phyloP scores from a whole-genome alignment of 2,113 vertebrate species.

The Pteruthius melanotis region DNA sequence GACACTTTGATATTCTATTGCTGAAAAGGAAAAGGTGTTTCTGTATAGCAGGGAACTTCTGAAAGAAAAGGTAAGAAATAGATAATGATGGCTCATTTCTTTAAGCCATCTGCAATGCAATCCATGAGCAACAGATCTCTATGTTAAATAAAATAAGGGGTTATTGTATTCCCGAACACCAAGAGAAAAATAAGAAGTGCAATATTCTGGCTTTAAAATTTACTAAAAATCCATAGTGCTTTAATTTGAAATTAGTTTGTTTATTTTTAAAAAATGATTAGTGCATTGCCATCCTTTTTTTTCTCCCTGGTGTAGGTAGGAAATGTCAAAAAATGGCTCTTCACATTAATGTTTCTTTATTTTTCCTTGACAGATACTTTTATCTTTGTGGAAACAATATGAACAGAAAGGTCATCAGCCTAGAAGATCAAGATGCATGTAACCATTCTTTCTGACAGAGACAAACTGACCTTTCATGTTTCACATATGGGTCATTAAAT shows the following conservation, averaged over 20 bases:
- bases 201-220: not conserved
- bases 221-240: not conserved
- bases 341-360: not conserved
- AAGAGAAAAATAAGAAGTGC: not conserved
- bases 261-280: not conserved
- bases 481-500: not conserved
- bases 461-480: constrained; percentile 14
- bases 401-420: constrained; percentile 31
- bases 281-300: not conserved
- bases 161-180: not conserved
- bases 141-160: not conserved
- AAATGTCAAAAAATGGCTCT: not conserved
- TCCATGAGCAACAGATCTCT: not conserved
- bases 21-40: not conserved
- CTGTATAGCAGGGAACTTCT: not conserved
- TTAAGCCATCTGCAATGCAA: not conserved
- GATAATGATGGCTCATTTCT: not conserved
- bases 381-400: not conserved
- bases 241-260: not conserved
- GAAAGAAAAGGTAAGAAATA: not conserved
- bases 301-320: fast-evolving
- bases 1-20: not conserved
- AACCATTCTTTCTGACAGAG: not conserved
- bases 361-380: constrained; percentile 5
- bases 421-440: not conserved